These are phyloP conservation scores for Andrena chrysosceles DNA, from an alignment of 2,888 invertebrate species.

Conservation along the genomic window DNA sequence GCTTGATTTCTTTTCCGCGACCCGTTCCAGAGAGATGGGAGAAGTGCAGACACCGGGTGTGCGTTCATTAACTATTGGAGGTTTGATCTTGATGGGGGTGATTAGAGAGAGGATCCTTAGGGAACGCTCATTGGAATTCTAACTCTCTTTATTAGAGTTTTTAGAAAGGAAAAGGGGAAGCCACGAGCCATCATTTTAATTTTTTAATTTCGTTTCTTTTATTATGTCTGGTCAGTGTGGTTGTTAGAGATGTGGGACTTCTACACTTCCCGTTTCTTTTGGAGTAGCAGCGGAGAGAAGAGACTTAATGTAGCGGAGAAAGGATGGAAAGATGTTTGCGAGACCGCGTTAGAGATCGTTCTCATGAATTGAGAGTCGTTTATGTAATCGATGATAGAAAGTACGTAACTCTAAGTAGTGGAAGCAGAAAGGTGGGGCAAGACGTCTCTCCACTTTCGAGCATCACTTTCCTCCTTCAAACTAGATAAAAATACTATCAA, in stretches of 20 bases:
- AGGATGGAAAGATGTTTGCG: background rate
- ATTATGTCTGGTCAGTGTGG: too few relatives aligned
- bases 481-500: too few relatives aligned
- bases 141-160: too few relatives aligned
- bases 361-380: constrained; percentile 33
- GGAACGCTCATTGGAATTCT: too few relatives aligned
- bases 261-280: background rate
- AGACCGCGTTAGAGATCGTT: constrained; percentile 25
- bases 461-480: background rate
- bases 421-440: background rate
- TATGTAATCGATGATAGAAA: constrained; percentile 57
- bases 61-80: background rate
- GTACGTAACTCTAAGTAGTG: constrained; percentile 36
- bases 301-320: background rate
- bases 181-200: too few relatives aligned
- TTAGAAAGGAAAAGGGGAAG: too few relatives aligned
- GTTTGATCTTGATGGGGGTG: too few relatives aligned
- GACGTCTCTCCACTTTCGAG: background rate
- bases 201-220: too few relatives aligned
- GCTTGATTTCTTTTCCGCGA: background rate
- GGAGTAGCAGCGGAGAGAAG: too few relatives aligned
- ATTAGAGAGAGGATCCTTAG: too few relatives aligned
- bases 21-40: background rate
- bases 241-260: background rate
- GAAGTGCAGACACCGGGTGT: background rate